Evolutionary conservation across 2,888 invertebrate species (phyloP).

Genomic region (Papilio gigon): DNA sequence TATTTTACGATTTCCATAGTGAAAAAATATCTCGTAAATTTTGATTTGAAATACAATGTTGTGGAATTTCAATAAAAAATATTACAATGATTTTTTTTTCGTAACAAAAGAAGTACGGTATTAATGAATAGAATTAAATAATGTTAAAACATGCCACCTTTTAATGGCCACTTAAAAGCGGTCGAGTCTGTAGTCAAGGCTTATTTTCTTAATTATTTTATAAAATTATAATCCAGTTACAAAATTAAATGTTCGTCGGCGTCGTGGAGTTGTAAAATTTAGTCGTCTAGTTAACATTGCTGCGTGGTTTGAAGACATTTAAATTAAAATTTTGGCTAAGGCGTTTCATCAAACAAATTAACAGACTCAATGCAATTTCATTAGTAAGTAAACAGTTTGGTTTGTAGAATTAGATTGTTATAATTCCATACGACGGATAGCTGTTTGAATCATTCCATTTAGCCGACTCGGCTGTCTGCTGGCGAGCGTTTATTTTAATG

Average conservation of each 20-base stretch:
- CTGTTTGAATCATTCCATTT: conserved; percentile 56
- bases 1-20: too few relatives aligned
- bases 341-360: conserved; percentile 57
- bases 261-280: background rate
- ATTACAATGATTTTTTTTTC: too few relatives aligned
- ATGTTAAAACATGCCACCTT: too few relatives aligned
- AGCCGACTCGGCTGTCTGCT: conserved; percentile 46
- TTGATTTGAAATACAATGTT: background rate
- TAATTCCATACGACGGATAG: conserved; percentile 53
- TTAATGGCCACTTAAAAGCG: too few relatives aligned
- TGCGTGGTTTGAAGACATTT: conserved; percentile 5
- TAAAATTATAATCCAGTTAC: background rate
- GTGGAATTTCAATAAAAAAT: too few relatives aligned
- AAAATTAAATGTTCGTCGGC: background rate
- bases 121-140: too few relatives aligned
- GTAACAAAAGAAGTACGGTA: too few relatives aligned
- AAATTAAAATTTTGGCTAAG: conserved; percentile 40
- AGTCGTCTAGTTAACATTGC: background rate
- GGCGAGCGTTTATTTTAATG: conserved; percentile 26
- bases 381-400: conserved; percentile 64
- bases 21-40: too few relatives aligned
- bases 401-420: conserved; percentile 61
- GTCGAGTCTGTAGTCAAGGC: too few relatives aligned
- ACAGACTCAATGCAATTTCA: conserved; percentile 53
- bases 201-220: background rate